Evolutionary conservation across 2,888 invertebrate genomes (phyloP).

Genomic region (Cheilosia urbana): DNA sequence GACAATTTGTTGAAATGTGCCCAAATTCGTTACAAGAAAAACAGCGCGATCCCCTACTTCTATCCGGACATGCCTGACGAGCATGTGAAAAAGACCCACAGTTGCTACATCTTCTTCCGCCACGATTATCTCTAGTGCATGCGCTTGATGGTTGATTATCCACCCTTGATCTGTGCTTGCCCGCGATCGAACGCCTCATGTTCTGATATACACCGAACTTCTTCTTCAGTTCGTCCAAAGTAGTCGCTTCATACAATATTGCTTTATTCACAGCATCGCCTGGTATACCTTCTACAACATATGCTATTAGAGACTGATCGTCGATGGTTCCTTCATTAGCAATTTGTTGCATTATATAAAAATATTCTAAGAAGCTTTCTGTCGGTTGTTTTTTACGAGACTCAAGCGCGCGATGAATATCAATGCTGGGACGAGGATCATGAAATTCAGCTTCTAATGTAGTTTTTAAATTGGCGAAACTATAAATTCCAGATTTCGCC

Average conservation of each 20-base stretch:
- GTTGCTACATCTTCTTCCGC: conserved; percentile 6
- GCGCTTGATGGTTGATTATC: neutral
- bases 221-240: conserved; percentile 18
- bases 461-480: neutral
- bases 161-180: conserved; percentile 3
- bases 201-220: conserved; percentile 2
- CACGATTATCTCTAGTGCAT: neutral
- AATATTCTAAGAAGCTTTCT: too few relatives aligned
- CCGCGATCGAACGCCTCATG: conserved; percentile 2
- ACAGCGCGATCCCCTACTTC: conserved; percentile 16
- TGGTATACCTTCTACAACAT: too few relatives aligned
- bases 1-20: too few relatives aligned
- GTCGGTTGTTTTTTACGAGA: neutral
- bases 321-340: too few relatives aligned
- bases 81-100: conserved; percentile 15
- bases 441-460: neutral
- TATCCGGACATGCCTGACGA: conserved; percentile 10
- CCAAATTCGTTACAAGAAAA: too few relatives aligned
- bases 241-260: too few relatives aligned
- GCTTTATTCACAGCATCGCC: too few relatives aligned
- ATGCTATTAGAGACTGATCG: too few relatives aligned
- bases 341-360: too few relatives aligned
- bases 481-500: neutral
- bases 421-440: neutral
- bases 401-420: conserved; percentile 6